phyloP scores from a whole-genome alignment of 37 sponge, comb jelly and placozoan species.

The Eunapius fragilis region DNA sequence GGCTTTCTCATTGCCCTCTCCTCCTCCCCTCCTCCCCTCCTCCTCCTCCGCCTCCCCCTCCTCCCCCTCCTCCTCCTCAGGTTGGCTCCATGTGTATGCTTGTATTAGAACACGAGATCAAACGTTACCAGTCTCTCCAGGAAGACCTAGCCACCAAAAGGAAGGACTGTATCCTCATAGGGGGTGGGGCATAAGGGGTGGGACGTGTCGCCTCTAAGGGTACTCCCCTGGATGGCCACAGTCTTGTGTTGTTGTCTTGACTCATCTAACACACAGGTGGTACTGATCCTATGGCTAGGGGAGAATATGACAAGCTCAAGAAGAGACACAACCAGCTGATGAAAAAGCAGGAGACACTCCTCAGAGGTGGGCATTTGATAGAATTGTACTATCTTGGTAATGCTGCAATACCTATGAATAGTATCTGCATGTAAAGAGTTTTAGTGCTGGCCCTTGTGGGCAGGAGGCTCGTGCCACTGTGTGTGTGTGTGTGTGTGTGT shows the following conservation, averaged over 20 bases:
- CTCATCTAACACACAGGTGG: background rate
- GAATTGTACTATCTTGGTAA: background rate
- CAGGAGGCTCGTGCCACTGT: too few species aligned
- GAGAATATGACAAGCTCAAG: constrained; percentile 77
- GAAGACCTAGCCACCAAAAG: constrained; percentile 76
- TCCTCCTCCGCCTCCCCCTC: background rate
- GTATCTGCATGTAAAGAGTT: background rate
- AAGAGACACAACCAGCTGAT: constrained; percentile 76
- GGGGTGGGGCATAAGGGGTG: background rate
- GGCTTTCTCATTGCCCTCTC: background rate
- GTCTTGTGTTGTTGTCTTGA: background rate
- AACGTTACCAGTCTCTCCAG: constrained; percentile 56
- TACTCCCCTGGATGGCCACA: too few species aligned
- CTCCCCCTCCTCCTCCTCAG: constrained; percentile 9
- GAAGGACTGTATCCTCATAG: constrained; percentile 43
- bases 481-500: too few species aligned
- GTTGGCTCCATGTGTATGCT: constrained; percentile 89
- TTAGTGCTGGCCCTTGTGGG: background rate
- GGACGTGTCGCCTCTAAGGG: too few species aligned
- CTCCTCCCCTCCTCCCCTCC: background rate
- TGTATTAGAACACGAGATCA: constrained; percentile 87
- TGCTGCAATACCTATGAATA: background rate
- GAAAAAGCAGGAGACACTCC: constrained; percentile 91
- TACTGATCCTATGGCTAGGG: constrained; percentile 36
- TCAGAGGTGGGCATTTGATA: constrained; percentile 57